phyloP scores from a whole-genome alignment of 2,888 invertebrate species.

The Lasioglossum figueresi region DNA sequence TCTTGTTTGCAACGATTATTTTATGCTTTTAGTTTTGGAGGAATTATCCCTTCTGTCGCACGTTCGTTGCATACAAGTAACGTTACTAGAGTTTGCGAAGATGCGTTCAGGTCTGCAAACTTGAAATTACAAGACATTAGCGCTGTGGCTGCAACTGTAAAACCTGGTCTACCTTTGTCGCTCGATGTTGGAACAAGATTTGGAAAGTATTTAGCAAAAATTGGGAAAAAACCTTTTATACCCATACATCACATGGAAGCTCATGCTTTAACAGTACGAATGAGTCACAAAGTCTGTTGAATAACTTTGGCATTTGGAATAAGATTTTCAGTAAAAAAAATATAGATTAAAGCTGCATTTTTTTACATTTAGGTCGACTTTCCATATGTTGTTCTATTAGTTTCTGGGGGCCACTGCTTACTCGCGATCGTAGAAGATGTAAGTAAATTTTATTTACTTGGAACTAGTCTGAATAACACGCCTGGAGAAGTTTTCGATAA shows the following conservation, averaged over 20 bases:
- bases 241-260: conserved; percentile 99
- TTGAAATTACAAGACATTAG: conserved; percentile 88
- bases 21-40: conserved; percentile 88
- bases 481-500: conserved; percentile 98
- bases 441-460: conserved; percentile 91
- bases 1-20: conserved; percentile 24
- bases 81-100: conserved; percentile 90
- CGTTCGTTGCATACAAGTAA: conserved; percentile 91
- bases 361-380: conserved; percentile 86
- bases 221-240: conserved; percentile 91
- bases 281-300: conserved; percentile 87
- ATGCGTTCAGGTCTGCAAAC: conserved; percentile 87
- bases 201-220: conserved; percentile 90
- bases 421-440: conserved; percentile 90
- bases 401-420: conserved; percentile 97
- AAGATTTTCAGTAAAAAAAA: conserved; percentile 45
- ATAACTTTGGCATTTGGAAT: background rate
- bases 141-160: conserved; percentile 96
- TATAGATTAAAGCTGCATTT: background rate
- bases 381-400: conserved; percentile 94
- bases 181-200: conserved; percentile 92
- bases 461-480: conserved; percentile 92
- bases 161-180: conserved; percentile 93
- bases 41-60: conserved; percentile 95
- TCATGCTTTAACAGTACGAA: conserved; percentile 95